Evolutionary conservation across 1,140 invertebrate genomes (phyloP).

Genomic region (Orius insidiosus): DNA sequence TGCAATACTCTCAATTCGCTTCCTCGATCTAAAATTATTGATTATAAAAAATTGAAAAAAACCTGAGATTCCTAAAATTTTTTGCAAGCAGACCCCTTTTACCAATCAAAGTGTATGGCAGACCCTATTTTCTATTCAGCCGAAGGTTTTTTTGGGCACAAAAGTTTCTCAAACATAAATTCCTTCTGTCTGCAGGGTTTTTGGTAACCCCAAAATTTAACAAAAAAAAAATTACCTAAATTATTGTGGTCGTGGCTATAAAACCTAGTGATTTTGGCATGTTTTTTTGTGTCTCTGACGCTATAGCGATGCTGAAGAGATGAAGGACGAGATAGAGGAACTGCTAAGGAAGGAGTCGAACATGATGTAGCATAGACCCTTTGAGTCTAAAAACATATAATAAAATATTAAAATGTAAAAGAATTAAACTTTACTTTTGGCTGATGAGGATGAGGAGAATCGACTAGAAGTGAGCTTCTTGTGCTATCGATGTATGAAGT

Average conservation of each 20-base stretch:
- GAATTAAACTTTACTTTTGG: neutral
- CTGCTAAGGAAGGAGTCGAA: neutral
- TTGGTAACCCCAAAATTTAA: neutral
- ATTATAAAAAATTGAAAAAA: no score
- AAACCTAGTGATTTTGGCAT: conserved; percentile 8
- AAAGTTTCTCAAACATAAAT: no score
- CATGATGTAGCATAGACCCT: neutral
- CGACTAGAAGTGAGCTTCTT: conserved; percentile 11
- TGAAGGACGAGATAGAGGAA: neutral
- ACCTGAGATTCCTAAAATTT: no score
- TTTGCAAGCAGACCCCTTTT: no score
- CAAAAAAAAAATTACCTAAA: neutral
- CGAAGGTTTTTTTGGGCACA: no score
- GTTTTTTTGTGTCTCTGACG: conserved; percentile 9
- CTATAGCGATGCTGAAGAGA: conserved; percentile 1
- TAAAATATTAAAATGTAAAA: neutral
- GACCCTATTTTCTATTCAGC: no score
- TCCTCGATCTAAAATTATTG: neutral
- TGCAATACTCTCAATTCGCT: neutral
- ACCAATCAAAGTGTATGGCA: no score
- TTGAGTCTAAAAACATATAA: neutral
- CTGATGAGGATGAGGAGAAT: neutral
- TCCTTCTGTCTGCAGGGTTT: neutral
- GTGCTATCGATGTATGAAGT: conserved; percentile 24
- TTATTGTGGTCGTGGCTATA: conserved; percentile 9